phyloP scores from a whole-genome alignment of 2,888 invertebrate species.

The Drosophila longiperda region DNA sequence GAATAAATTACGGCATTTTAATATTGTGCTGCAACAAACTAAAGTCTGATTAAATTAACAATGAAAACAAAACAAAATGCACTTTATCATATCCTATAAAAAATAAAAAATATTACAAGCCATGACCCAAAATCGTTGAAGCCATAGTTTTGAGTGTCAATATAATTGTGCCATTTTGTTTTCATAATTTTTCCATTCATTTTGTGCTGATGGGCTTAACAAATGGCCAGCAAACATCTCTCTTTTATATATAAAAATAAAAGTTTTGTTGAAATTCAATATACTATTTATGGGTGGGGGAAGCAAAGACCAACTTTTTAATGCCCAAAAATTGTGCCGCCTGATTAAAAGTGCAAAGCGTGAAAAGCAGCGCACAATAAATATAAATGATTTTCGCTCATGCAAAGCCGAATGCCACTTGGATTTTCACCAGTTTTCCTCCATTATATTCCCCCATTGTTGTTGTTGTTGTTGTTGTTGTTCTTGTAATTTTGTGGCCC shows the following conservation, averaged over 20 bases:
- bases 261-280: slow-evolving; percentile 51
- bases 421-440: slow-evolving; percentile 34
- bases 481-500: slow-evolving; percentile 41
- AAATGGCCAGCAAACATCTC: not conserved
- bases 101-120: not conserved
- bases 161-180: not conserved
- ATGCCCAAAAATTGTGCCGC: slow-evolving; percentile 62
- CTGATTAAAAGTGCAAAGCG: slow-evolving; percentile 75
- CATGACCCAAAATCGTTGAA: not conserved
- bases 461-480: slow-evolving; percentile 29
- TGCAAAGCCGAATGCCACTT: slow-evolving; percentile 75
- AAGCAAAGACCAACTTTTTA: slow-evolving; percentile 26
- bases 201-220: not conserved
- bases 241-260: not conserved
- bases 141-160: not conserved
- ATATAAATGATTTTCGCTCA: slow-evolving; percentile 74
- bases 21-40: slow-evolving; percentile 14
- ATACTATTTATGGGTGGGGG: slow-evolving; percentile 22
- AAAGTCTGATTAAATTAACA: slow-evolving; percentile 5
- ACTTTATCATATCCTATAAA: not conserved
- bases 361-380: slow-evolving; percentile 75
- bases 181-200: not conserved
- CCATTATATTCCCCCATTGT: slow-evolving; percentile 15
- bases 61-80: not conserved
- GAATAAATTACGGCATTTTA: slow-evolving; percentile 25